Conservation (phyloP, 2,797 vertebrate species). For the Lepidocolaptes lacrymiger region DNA sequence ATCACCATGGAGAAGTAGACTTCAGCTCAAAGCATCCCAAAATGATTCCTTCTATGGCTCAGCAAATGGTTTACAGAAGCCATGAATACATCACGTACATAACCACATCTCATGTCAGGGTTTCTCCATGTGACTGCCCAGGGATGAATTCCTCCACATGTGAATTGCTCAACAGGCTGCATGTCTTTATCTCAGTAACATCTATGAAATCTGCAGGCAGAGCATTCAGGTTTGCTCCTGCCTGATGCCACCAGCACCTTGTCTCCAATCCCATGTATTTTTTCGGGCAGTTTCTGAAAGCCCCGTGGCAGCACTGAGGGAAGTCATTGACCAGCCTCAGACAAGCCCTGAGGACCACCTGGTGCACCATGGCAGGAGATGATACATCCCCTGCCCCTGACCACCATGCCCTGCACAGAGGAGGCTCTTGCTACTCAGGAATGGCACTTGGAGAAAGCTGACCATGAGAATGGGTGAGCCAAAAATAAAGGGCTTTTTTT, state of each 20-base stretch:
- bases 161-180: neutral
- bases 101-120: neutral
- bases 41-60: neutral
- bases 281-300: neutral
- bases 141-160: neutral
- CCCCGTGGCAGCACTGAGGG: neutral
- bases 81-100: neutral
- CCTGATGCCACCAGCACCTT: neutral
- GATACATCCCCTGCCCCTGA: accelerated
- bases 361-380: neutral
- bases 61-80: neutral
- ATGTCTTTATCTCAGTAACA: neutral
- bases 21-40: neutral
- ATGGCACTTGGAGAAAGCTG: neutral
- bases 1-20: conserved; percentile 25
- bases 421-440: accelerated
- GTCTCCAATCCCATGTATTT: neutral
- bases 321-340: neutral
- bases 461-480: neutral
- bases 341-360: neutral
- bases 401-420: neutral
- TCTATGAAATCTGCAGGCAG: neutral
- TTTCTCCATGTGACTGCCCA: neutral
- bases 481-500: neutral
- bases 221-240: neutral